Percentiles rank a stretch among this genome's conserved stretches.
These are phyloP conservation scores for Onychostoma macrolepis DNA, from an alignment of 2,113 vertebrate species.

Conservation along the genomic window DNA sequence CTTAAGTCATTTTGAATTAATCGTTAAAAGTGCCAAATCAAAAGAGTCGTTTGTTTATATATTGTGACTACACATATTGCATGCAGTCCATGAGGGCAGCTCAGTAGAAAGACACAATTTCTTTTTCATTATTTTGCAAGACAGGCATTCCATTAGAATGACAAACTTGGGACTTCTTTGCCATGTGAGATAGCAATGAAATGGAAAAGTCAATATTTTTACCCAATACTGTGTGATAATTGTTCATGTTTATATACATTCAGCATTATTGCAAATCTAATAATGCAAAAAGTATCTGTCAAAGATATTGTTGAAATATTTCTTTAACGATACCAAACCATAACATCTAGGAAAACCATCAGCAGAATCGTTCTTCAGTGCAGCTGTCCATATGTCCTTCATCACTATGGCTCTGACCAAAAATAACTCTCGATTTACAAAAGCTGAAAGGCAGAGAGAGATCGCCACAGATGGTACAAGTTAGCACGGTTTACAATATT, in stretches of 20 bases:
- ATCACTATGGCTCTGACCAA: constrained; percentile 39
- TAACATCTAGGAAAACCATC: constrained; percentile 28
- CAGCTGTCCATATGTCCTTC: constrained; percentile 48
- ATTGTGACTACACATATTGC: neutral
- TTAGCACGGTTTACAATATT: constrained; percentile 58
- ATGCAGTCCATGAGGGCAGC: neutral
- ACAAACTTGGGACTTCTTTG: neutral
- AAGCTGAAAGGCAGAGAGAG: constrained; percentile 44
- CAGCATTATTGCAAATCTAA: neutral
- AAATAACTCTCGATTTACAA: constrained; percentile 57
- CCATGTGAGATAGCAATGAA: neutral
- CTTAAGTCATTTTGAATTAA: neutral
- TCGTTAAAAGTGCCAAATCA: neutral
- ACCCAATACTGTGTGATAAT: neutral
- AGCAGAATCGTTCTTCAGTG: constrained; percentile 30
- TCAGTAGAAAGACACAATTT: neutral
- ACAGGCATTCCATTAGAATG: neutral
- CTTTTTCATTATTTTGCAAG: neutral
- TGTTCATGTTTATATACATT: neutral
- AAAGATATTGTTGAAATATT: constrained; percentile 1
- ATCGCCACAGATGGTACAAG: constrained; percentile 51
- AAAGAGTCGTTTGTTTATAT: neutral
- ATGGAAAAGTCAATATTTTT: neutral
- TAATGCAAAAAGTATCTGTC: neutral
- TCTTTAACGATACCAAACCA: constrained; percentile 5